These are phyloP conservation scores for Panthera uncia DNA, from an alignment of 2,113 vertebrate species.

Conservation along the genomic window DNA sequence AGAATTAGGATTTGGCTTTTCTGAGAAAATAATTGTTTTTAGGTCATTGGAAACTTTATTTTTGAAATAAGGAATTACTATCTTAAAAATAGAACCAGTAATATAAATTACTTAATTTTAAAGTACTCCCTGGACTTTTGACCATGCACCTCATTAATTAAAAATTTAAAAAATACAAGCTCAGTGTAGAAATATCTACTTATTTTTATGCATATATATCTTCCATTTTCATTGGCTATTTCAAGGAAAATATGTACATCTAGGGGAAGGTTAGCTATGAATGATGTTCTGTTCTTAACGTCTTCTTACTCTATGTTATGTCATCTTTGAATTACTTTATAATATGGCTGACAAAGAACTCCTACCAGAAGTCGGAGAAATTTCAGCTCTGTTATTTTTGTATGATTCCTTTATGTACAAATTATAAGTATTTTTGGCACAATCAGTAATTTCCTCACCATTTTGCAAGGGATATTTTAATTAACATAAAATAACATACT, in stretches of 20 bases:
- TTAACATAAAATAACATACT: background rate
- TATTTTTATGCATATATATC: background rate
- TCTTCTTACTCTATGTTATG: background rate
- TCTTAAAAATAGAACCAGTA: background rate
- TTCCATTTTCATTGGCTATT: background rate
- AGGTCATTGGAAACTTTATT: background rate
- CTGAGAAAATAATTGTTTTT: constrained; percentile 7
- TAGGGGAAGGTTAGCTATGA: background rate
- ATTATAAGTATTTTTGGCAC: background rate
- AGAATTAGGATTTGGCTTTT: background rate
- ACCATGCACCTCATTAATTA: background rate
- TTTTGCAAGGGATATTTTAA: background rate
- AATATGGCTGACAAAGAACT: background rate
- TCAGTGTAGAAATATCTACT: background rate
- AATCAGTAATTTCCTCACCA: background rate
- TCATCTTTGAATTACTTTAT: background rate
- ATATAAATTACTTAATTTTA: constrained; percentile 26
- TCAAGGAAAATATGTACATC: background rate
- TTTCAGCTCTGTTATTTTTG: background rate
- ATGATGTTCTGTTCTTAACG: background rate
- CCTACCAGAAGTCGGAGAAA: background rate
- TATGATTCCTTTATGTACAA: background rate
- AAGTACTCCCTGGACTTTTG: background rate
- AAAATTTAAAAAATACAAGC: background rate
- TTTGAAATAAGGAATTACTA: background rate